These are phyloP conservation scores for Drosophila kurseongensis DNA, from an alignment of 1,140 invertebrate species.

Conservation along the genomic window DNA sequence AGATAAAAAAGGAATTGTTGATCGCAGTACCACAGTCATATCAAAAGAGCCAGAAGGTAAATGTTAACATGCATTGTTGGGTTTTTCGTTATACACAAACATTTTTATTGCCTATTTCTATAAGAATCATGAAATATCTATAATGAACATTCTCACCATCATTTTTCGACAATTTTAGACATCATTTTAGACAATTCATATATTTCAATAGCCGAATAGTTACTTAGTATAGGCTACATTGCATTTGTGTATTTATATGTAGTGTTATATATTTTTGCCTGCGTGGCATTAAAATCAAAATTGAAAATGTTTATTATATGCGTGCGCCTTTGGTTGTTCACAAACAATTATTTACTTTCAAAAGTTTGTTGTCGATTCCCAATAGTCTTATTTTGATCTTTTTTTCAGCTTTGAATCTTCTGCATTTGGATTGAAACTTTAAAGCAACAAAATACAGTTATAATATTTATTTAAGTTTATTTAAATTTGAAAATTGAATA, in stretches of 20 bases:
- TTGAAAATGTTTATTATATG: background rate
- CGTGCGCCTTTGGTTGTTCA: background rate
- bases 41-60: conserved; percentile 95
- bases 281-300: too few relatives aligned
- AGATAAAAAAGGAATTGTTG: conserved; percentile 95
- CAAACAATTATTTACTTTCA: background rate
- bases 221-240: background rate
- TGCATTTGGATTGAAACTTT: conserved; percentile 53
- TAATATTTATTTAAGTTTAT: conserved; percentile 12
- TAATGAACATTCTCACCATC: background rate
- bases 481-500: too few relatives aligned
- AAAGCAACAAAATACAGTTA: conserved; percentile 1
- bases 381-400: conserved; percentile 38
- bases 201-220: background rate
- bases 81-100: background rate
- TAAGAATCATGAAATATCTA: background rate
- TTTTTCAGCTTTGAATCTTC: conserved; percentile 63
- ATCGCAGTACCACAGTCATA: conserved; percentile 96
- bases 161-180: too few relatives aligned
- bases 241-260: background rate
- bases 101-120: background rate
- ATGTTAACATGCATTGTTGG: conserved; percentile 27
- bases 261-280: background rate
- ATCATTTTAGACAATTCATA: background rate
- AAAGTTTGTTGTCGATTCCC: conserved; percentile 4